A percentile compares a stretch with the other conserved stretches of the same genome.
Evolutionary conservation across 2,113 vertebrate genomes (phyloP).

Genomic region (Rhea americana): DNA sequence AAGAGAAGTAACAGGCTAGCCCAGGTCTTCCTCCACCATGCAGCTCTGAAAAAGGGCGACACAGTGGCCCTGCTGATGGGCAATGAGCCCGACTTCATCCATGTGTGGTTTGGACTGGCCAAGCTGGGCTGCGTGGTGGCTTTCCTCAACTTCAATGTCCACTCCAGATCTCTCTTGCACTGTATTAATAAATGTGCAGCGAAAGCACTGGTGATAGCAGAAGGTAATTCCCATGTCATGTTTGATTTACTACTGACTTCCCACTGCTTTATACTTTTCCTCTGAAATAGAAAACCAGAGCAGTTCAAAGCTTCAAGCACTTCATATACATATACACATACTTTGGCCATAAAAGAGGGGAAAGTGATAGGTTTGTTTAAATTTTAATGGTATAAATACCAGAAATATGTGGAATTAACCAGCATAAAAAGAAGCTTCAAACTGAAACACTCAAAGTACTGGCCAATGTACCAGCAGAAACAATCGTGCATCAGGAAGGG

Average conservation of each 20-base stretch:
- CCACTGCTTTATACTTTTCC: neutral
- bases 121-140: conserved; percentile 83
- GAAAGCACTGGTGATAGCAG: conserved; percentile 77
- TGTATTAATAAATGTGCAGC: conserved; percentile 80
- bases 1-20: conserved; percentile 81
- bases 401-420: neutral
- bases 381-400: neutral
- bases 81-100: conserved; percentile 87
- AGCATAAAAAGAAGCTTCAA: neutral
- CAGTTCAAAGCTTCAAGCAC: neutral
- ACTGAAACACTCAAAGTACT: neutral
- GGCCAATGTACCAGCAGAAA: neutral
- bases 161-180: conserved; percentile 76
- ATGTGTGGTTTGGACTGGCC: conserved; percentile 83
- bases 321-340: no score
- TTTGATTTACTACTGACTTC: neutral
- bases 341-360: neutral
- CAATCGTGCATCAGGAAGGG: neutral
- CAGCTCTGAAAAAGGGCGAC: conserved; percentile 71
- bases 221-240: conserved; percentile 71
- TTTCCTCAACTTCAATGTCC: conserved; percentile 86
- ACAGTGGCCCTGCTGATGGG: conserved; percentile 85
- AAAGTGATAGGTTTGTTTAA: neutral
- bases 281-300: neutral
- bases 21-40: conserved; percentile 69